Conservation (phyloP, 2,888 invertebrate species). For the Microplitis manilae region DNA sequence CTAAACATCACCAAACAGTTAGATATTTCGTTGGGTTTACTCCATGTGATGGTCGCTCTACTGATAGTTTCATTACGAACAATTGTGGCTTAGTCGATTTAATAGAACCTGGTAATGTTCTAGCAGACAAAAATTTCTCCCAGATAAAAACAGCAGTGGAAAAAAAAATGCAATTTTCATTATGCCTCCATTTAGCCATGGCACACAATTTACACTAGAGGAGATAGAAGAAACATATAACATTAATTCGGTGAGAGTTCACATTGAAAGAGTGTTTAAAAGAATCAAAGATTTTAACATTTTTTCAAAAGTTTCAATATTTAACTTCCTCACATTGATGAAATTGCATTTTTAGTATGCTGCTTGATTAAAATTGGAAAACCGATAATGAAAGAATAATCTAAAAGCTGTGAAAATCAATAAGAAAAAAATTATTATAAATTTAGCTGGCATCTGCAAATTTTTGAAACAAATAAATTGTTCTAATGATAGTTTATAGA, state of each 20-base stretch:
- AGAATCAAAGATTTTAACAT: constrained; percentile 43
- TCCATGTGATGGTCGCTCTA: constrained; percentile 48
- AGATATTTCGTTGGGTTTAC: constrained; percentile 50
- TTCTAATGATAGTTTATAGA: too few species aligned
- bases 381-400: constrained; percentile 38
- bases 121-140: constrained; percentile 50
- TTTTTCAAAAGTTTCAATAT: constrained; percentile 37
- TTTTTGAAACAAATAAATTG: too few species aligned
- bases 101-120: constrained; percentile 47
- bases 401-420: too few species aligned
- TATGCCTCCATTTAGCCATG: constrained; percentile 45
- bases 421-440: too few species aligned
- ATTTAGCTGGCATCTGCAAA: too few species aligned
- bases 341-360: background rate
- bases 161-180: constrained; percentile 42
- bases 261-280: constrained; percentile 42
- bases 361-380: constrained; percentile 40
- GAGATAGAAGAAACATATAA: constrained; percentile 42
- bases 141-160: constrained; percentile 41
- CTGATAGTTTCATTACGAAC: constrained; percentile 48
- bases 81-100: constrained; percentile 48
- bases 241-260: constrained; percentile 44
- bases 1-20: constrained; percentile 46
- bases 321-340: background rate
- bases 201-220: constrained; percentile 38